A percentile compares a stretch with the other conserved stretches of the same genome.
phyloP scores from a whole-genome alignment of 1,140 invertebrate species.

The Phymastichus coffea region DNA sequence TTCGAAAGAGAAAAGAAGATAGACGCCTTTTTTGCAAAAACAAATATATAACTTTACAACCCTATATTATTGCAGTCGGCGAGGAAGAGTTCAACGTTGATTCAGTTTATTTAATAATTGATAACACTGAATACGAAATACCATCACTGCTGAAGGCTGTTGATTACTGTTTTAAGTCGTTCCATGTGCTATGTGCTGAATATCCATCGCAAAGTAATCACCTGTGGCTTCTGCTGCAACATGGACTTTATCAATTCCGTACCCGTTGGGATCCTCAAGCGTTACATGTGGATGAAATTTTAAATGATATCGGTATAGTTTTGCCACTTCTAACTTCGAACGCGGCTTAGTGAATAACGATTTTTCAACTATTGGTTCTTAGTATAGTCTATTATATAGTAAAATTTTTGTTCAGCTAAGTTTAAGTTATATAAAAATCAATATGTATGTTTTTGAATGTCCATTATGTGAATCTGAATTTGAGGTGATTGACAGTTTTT shows the following conservation, averaged over 20 bases:
- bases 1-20: neutral
- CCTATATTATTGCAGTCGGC: too few species aligned
- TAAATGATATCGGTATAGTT: neutral
- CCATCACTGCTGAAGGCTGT: conserved; percentile 4
- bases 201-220: conserved; percentile 32
- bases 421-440: too few species aligned
- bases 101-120: conserved; percentile 2
- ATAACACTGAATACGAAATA: conserved; percentile 3
- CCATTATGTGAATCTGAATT: conserved; percentile 30
- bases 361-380: neutral
- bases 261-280: conserved; percentile 30
- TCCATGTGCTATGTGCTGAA: too few species aligned
- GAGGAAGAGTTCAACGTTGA: neutral
- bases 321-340: too few species aligned
- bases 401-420: too few species aligned
- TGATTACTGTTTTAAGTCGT: too few species aligned
- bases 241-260: conserved; percentile 24
- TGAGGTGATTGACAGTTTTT: conserved; percentile 10
- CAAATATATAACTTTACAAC: too few species aligned
- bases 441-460: conserved; percentile 20
- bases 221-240: conserved; percentile 32
- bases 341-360: too few species aligned
- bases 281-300: conserved; percentile 18
- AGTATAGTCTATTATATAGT: neutral
- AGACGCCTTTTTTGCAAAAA: too few species aligned